Evolutionary conservation across 2,113 vertebrate species (phyloP), one percentile per base, ranked within the genome.

Genomic region (Verasper variegatus): DNA sequence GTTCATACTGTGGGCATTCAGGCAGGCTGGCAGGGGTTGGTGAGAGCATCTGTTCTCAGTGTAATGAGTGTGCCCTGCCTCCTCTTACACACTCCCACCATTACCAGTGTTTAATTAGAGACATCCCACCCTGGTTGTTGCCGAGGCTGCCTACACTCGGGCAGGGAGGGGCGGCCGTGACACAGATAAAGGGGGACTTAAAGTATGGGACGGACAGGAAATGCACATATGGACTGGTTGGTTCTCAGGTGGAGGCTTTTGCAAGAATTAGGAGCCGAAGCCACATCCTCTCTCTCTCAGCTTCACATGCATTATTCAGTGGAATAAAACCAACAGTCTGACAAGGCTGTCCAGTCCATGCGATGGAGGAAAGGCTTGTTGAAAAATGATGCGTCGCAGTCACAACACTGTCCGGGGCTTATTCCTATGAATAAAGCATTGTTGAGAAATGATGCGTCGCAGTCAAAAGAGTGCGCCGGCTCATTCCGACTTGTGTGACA

Each of bases 21-120:
- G 81, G 76, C 85, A 67, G 73, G 75, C 84, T 89, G 87, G 82
- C 91, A 82, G 78, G 88, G 81, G 88, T 62, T 87, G 59, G 72
- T 23, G 55, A 59, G 76, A 93, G 91, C 93, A 93, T 93, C 93
- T 94, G 92, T 91, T 92, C 83, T 77, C 47, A 54, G 76, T 72
- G 84, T 91, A 92, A 91, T 92, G 85, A 92, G 66, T 74, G 61
- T 57, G 40, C 2, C 17, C 11, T 40, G 49, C 76, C 68, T 45
- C 76, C 81, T 57, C 81, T 75, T 63, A 70, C 78, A 75, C 73
- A 75, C 75, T 83, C 84, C 87, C 86, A 89, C 93, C 92, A 93
- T 93, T 90, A 93, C 82, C 89, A 86, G 74, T 89, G 80, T 93
- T 93, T 92, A 90, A 94, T 94, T 92, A 88, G 74, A 85, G 82